These are phyloP conservation scores for Labeo catla DNA, from an alignment of 2,113 vertebrate genomes.

Conservation along the genomic window DNA sequence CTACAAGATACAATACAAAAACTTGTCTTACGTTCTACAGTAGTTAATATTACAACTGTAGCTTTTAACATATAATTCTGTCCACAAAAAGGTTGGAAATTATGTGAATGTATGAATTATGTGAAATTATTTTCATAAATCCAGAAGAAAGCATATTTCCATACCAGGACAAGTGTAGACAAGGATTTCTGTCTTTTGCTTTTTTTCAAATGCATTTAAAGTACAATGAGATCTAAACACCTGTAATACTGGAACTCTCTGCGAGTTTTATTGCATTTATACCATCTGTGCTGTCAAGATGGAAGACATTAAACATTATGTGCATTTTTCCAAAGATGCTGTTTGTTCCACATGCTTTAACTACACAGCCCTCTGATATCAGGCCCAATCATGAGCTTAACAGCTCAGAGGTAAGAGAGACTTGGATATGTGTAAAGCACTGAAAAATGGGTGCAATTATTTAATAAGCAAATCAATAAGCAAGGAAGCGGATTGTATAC, in stretches of 20 bases:
- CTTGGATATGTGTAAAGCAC: neutral
- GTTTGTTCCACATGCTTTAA: too few species aligned
- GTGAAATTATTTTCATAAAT: too few species aligned
- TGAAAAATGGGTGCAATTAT: neutral
- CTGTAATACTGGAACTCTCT: too few species aligned
- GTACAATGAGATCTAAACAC: neutral
- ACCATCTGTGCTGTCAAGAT: too few species aligned
- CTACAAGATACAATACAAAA: too few species aligned
- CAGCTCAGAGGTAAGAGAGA: neutral
- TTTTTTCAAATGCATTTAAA: too few species aligned
- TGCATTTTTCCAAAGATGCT: too few species aligned
- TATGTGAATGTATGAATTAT: too few species aligned
- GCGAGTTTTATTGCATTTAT: neutral
- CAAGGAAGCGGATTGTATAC: neutral
- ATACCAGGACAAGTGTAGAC: neutral
- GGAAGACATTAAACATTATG: too few species aligned
- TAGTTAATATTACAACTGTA: neutral
- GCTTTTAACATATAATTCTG: too few species aligned
- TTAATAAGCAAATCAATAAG: neutral
- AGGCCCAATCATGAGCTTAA: neutral
- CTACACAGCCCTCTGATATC: too few species aligned
- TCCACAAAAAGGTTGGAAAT: too few species aligned
- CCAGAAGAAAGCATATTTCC: neutral
- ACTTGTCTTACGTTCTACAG: neutral
- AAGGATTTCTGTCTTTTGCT: neutral